Conservation (phyloP, 2,797 vertebrate species). For the Crenuchus spilurus region DNA sequence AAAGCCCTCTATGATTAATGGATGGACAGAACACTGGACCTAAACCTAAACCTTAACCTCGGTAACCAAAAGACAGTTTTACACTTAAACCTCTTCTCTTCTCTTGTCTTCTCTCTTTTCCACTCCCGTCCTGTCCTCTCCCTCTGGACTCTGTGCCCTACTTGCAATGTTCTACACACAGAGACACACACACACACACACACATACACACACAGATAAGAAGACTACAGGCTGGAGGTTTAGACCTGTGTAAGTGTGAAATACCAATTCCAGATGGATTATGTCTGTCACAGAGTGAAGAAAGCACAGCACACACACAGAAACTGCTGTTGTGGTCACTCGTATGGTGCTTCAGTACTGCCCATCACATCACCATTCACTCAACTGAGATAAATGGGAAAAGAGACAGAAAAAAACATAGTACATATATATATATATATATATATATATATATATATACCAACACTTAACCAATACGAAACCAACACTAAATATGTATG, state of each 20-base stretch:
- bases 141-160: conserved; percentile 32
- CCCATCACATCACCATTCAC: conserved; percentile 1
- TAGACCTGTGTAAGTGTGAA: conserved; percentile 32
- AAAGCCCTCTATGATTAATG: neutral
- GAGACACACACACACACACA: neutral
- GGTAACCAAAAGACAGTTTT: too few relatives aligned
- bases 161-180: conserved; percentile 14
- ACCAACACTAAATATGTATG: too few relatives aligned
- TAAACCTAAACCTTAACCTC: too few relatives aligned
- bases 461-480: too few relatives aligned
- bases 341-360: neutral
- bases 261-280: conserved; percentile 33
- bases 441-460: too few relatives aligned
- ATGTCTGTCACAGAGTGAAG: neutral
- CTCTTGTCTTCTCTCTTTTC: conserved; percentile 13
- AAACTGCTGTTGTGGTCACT: neutral
- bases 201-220: neutral
- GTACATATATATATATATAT: too few relatives aligned
- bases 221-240: conserved; percentile 17
- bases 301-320: neutral
- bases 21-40: neutral
- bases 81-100: too few relatives aligned
- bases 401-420: too few relatives aligned
- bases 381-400: neutral
- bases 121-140: conserved; percentile 22